These are phyloP conservation scores for Gadopsis marmoratus DNA, from an alignment of 2,797 vertebrate species.

Conservation along the genomic window DNA sequence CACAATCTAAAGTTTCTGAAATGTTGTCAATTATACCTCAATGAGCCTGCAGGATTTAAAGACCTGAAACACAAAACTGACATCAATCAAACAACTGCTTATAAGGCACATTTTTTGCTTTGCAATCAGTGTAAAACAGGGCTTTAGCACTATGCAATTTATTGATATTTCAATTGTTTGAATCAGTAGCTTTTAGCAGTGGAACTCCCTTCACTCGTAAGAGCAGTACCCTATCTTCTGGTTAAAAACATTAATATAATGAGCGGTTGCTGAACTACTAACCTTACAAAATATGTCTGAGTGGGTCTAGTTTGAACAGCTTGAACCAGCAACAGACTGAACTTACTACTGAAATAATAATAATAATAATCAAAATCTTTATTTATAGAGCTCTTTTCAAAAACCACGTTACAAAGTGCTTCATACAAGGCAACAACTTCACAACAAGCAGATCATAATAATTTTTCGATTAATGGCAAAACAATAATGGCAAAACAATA, in stretches of 20 bases:
- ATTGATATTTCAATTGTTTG: slow-evolving; percentile 1
- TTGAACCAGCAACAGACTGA: slow-evolving; percentile 8
- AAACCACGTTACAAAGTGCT: no score
- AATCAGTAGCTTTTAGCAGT: neutral
- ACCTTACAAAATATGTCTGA: neutral
- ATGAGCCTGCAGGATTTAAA: slow-evolving; percentile 4
- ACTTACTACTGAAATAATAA: neutral
- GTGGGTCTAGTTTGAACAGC: neutral
- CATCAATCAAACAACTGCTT: neutral
- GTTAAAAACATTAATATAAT: slow-evolving; percentile 7
- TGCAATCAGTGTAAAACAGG: neutral
- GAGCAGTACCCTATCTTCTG: neutral
- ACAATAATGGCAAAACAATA: no score
- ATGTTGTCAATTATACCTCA: slow-evolving; percentile 2
- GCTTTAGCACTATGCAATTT: neutral
- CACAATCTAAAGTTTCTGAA: slow-evolving; percentile 9
- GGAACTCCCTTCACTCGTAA: slow-evolving; percentile 16
- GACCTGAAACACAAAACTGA: slow-evolving; percentile 14
- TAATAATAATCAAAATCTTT: no score
- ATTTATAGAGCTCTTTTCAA: no score
- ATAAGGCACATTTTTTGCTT: neutral
- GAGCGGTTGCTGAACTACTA: slow-evolving; percentile 1
- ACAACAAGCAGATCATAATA: no score
- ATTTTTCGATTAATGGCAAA: no score
- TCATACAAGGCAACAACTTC: no score